These are phyloP conservation scores for Amphimallon solstitiale DNA, from an alignment of 2,888 invertebrate genomes.

Conservation along the genomic window DNA sequence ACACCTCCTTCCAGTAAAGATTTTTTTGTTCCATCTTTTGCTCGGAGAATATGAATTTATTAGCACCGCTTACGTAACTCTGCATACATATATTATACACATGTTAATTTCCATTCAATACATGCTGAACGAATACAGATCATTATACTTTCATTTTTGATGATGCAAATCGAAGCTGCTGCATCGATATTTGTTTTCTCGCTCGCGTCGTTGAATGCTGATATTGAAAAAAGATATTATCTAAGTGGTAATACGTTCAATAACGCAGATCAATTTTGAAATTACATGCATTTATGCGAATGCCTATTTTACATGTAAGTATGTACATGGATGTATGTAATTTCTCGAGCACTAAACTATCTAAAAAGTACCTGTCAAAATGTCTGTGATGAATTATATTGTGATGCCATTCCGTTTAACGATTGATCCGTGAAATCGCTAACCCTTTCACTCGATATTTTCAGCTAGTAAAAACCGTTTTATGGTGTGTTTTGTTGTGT, in stretches of 20 bases:
- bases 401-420: slow-evolving; percentile 1
- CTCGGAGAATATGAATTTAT: neutral
- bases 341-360: no score
- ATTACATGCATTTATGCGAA: no score
- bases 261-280: no score
- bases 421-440: slow-evolving; percentile 2
- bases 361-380: slow-evolving; percentile 5
- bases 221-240: no score
- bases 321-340: no score
- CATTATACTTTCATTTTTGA: slow-evolving; percentile 6
- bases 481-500: neutral
- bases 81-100: neutral
- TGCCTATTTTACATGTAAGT: no score
- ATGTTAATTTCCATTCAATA: neutral
- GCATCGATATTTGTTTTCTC: neutral
- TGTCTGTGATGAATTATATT: neutral
- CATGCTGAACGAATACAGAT: neutral
- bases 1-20: no score
- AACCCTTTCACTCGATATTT: neutral
- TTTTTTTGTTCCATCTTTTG: no score
- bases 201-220: no score
- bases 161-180: neutral
- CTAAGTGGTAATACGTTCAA: no score
- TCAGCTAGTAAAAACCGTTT: no score
- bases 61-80: neutral